These are phyloP conservation scores for Polia nebulosa DNA, from an alignment of 2,888 invertebrate genomes.

Conservation along the genomic window DNA sequence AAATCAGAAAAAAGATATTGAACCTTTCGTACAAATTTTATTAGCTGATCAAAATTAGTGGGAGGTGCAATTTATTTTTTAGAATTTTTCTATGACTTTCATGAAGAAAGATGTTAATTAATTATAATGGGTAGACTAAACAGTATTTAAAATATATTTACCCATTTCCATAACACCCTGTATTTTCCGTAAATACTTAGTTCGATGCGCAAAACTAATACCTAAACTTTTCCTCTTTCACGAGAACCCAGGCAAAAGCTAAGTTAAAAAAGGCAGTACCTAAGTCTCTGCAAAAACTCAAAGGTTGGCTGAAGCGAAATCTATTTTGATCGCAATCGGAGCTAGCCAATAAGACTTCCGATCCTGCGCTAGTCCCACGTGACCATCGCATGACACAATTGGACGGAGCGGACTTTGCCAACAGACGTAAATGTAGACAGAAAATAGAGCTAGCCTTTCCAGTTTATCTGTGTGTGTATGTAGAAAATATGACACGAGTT, in stretches of 20 bases:
- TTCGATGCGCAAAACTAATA: background rate
- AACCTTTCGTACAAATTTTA: no score
- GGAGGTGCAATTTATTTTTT: no score
- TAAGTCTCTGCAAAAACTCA: conserved; percentile 6
- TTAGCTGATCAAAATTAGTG: no score
- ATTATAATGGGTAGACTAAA: no score
- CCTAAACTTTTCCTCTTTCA: background rate
- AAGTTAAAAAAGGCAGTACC: background rate
- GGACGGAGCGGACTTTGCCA: conserved; percentile 24
- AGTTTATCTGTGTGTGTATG: background rate
- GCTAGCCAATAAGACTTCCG: conserved; percentile 39
- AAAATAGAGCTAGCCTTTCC: conserved; percentile 3
- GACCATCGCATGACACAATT: conserved; percentile 43
- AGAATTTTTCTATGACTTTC: no score
- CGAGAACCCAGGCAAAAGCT: background rate
- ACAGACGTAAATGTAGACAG: conserved; percentile 9
- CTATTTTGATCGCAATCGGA: conserved; percentile 43
- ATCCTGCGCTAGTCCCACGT: conserved; percentile 48
- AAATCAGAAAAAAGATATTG: no score
- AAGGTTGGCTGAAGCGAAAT: conserved; percentile 16
- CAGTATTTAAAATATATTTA: no score
- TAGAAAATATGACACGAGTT: no score
- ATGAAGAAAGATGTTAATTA: no score
- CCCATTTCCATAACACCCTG: no score
- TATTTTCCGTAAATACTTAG: background rate